Evolutionary conservation across 2,888 invertebrate species (phyloP), one percentile per base, ranked within the genome.

Genomic region (Ophion obscuratus): DNA sequence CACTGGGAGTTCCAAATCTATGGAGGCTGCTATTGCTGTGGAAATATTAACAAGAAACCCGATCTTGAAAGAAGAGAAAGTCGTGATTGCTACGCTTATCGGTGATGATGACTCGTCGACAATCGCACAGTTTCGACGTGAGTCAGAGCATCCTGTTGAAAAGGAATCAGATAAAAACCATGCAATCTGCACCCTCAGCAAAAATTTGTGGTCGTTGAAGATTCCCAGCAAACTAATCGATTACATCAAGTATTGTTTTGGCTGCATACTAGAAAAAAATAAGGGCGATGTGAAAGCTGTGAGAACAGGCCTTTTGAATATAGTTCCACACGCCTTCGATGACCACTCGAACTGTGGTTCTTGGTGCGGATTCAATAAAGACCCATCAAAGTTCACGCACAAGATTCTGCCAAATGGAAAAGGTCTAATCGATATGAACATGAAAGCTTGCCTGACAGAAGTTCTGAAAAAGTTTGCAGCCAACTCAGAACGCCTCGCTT

Each of bases 21-120:
- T 92, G 89, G 90, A 91, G 64, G 76, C 89, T 27, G 81, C 85
- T 68, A 88, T 86, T 11, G 90, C 88, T 4, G 89, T 88, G 2
- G 68, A 88, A 17, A 27, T 91, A 14, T 61, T 88, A 31, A 88
- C 84, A 9, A 78, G 85, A 66, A 90, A 89, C 84, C 24, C 31
- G 14, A 76, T 66, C 73, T 70, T 90, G 5, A 74, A 70, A 75
- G 83, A 88, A 70, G 71, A 77, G 5, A 70, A 74, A 24, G 83
- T 89, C 0, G 24, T 75, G 10, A 80, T 89, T 31, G 75, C 79
- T 2, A 79, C 85, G 10, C 61, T 90, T 5, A 89, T 90, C 7
- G 90, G 89, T 6, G 89, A 91, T 76, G 88, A 88, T 44, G 90
- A 90, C 77, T 88, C 74, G 14, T 81, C 88, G 4, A 89, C 85